Base-by-base conservation (phyloP, 2,113 vertebrate genomes). In the Haplochromis vanheusdeni region DNA sequence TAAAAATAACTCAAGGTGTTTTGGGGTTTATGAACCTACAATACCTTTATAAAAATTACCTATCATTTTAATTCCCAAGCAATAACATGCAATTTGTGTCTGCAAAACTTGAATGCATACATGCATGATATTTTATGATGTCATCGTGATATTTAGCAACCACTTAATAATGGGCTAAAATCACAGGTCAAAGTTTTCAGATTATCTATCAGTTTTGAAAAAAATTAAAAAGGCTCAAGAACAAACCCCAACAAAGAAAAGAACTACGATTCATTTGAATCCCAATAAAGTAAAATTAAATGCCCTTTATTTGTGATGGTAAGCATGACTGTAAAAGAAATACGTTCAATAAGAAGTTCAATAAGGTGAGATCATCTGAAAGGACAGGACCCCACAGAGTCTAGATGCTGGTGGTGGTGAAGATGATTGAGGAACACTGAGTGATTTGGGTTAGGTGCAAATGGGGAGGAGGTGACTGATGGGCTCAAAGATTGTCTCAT, bases 261-360 rank as follows among this genome's bases (percentile, higher is more conserved):
- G 14, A 75, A 47, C 23, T 28, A 45, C 4, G 3, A 75, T 47
- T 42, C 1, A 17, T 75, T 16, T 75, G 6, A 75, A 47, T 73
- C 1, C 68, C 0, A 45, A 45, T 0, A 26, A 2, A 73, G 40
- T 16, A 26, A 73, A 45, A 62, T 6, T 1, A 45, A 73, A 45
- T 26, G n/a, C 14, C 68, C 21, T 73, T 73, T 45, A 42, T 70
- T 42, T 45, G 2, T 68, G 62, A 68, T 13, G 1, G 33, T 26
- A 45, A 70, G 7, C 37, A 3, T 45, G 0, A 73, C 13, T 17
- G 21, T 73, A 42, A 73, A 45, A 26, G 7, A 45, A 73, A 73
- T 26, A 17, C 1, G 1, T 42, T 73, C 21, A 17, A 45, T 65
- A 35, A 65, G 60, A n/a, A 65, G 0, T 26, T 73, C 21, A 45